A percentile compares a stretch with the other conserved stretches of the same genome.
phyloP scores from a whole-genome alignment of 2,888 invertebrate species.

The Amiota minor region DNA sequence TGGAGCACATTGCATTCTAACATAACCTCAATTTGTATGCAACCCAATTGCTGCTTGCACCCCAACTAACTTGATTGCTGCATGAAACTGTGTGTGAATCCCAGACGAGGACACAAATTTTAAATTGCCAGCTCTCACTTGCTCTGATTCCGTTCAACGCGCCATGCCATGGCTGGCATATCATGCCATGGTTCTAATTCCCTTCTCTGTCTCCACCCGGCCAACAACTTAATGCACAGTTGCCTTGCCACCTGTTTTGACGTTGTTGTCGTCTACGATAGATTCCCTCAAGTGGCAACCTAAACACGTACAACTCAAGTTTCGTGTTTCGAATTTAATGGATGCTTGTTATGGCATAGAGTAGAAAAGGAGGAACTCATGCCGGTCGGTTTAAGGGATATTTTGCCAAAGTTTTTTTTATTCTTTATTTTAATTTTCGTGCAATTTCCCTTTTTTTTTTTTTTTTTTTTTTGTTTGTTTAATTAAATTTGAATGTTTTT shows the following conservation, averaged over 20 bases:
- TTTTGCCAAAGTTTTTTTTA: neutral
- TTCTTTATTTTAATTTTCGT: neutral
- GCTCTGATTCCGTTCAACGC: conserved; percentile 5
- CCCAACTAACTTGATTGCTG: neutral
- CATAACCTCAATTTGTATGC: conserved; percentile 23
- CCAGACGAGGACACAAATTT: conserved; percentile 5
- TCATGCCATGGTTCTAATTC: too few relatives aligned
- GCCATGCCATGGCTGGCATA: neutral
- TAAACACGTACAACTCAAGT: conserved; percentile 24
- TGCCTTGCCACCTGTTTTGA: conserved; percentile 11
- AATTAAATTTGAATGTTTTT: too few relatives aligned
- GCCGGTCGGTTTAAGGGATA: neutral
- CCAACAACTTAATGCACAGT: neutral
- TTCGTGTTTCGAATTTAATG: conserved; percentile 26
- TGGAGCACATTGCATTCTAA: conserved; percentile 12
- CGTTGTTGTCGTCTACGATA: neutral
- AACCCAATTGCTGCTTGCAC: neutral
- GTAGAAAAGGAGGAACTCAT: too few relatives aligned
- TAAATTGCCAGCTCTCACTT: conserved; percentile 15
- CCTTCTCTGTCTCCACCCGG: neutral
- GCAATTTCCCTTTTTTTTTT: neutral
- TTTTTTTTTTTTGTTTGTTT: conserved; percentile 7
- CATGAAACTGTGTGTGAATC: neutral
- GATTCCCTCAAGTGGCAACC: conserved; percentile 20
- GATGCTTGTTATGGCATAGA: neutral